Evolutionary conservation across 2,797 vertebrate genomes (phyloP).

Genomic region (Trichosurus vulpecula): DNA sequence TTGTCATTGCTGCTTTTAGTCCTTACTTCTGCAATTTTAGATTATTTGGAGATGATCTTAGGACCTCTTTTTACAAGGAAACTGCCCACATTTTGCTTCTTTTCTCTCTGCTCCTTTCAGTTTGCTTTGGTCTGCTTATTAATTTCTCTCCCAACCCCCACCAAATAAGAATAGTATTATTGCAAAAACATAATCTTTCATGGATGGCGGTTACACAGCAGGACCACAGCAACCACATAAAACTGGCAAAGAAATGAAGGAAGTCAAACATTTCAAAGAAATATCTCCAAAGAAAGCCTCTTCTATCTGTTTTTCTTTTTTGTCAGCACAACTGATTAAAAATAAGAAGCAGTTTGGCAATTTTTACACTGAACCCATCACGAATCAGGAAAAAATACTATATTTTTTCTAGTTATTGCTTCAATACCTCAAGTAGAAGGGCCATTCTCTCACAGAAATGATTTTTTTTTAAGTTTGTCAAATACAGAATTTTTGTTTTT

Average conservation of each 20-base stretch:
- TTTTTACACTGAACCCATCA: slow-evolving; percentile 19
- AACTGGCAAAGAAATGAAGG: background rate
- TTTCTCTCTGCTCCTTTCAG: background rate
- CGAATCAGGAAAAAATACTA: slow-evolving; percentile 14
- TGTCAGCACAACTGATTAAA: slow-evolving; percentile 47
- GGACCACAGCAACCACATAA: background rate
- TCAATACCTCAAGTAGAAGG: slow-evolving; percentile 21
- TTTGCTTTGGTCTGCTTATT: slow-evolving; percentile 16
- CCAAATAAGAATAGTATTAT: slow-evolving; percentile 1
- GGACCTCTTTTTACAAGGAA: background rate
- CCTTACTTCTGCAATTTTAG: background rate
- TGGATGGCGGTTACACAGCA: background rate
- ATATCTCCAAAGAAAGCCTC: slow-evolving; percentile 6
- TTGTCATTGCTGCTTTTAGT: background rate
- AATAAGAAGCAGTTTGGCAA: slow-evolving; percentile 10
- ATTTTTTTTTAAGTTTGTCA: background rate
- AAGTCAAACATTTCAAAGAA: slow-evolving; percentile 24
- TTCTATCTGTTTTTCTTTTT: slow-evolving; percentile 21
- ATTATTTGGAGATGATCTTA: background rate
- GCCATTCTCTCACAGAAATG: slow-evolving; percentile 23
- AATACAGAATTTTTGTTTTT: slow-evolving; percentile 8
- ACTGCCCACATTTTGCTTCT: no score
- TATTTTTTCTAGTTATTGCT: slow-evolving; percentile 11
- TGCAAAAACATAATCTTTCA: background rate
- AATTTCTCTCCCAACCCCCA: background rate